Percentiles rank a stretch among this genome's conserved stretches.
Evolutionary conservation across 2,888 invertebrate species (phyloP).

Genomic region (Siphlonurus alternatus): DNA sequence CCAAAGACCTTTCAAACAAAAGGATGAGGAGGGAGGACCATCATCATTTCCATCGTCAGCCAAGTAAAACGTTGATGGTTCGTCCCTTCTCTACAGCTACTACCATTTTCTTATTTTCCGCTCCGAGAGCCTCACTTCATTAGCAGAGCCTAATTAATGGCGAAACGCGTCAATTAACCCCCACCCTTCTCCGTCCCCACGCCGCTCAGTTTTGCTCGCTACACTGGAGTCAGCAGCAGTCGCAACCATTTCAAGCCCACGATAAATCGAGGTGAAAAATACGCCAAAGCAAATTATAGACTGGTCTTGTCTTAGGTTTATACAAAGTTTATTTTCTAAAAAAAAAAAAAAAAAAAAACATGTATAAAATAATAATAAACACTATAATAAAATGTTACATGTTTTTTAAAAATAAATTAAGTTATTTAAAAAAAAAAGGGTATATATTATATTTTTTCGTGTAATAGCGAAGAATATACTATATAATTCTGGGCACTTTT

Average conservation of each 20-base stretch:
- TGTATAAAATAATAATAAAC: too few relatives aligned
- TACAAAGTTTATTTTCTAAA: too few relatives aligned
- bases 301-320: too few relatives aligned
- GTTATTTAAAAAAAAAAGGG: too few relatives aligned
- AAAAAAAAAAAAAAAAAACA: too few relatives aligned
- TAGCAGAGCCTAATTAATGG: constrained; percentile 4
- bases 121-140: not conserved
- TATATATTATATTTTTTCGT: too few relatives aligned
- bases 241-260: not conserved
- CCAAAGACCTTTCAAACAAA: not conserved
- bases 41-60: not conserved
- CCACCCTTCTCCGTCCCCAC: not conserved
- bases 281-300: not conserved
- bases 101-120: not conserved
- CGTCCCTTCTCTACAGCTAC: not conserved
- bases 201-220: not conserved
- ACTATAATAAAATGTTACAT: too few relatives aligned
- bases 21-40: not conserved
- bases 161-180: not conserved
- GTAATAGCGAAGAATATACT: too few relatives aligned
- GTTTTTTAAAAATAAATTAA: too few relatives aligned
- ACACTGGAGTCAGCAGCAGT: not conserved
- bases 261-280: not conserved
- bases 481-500: too few relatives aligned
- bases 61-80: not conserved